Evolutionary conservation across 2,888 invertebrate genomes (phyloP).

Genomic region (Parnassius mnemosyne): DNA sequence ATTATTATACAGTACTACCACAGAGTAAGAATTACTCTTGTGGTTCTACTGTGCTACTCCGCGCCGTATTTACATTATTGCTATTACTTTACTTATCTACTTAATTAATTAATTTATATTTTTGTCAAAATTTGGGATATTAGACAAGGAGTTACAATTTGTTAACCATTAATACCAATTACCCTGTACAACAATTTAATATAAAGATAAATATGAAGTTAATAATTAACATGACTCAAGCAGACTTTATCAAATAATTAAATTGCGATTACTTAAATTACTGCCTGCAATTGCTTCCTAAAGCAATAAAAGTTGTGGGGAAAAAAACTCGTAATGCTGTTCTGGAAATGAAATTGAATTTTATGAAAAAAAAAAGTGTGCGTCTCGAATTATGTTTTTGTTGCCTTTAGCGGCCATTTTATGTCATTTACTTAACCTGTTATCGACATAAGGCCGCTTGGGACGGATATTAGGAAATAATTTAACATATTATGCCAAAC

Average conservation of each 20-base stretch:
- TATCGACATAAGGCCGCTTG: slow-evolving; percentile 52
- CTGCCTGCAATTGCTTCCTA: not conserved
- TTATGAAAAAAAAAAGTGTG: no score
- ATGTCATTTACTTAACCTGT: slow-evolving; percentile 72
- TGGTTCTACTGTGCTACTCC: no score
- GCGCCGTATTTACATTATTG: no score
- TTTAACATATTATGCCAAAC: no score
- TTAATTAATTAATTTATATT: no score
- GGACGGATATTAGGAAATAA: no score
- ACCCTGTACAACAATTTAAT: slow-evolving; percentile 18
- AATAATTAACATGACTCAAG: slow-evolving; percentile 2
- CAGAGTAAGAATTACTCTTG: no score
- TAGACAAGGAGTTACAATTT: no score
- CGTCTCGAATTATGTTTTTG: slow-evolving; percentile 59
- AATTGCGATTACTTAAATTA: slow-evolving; percentile 17
- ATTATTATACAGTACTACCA: no score
- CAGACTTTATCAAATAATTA: slow-evolving; percentile 26
- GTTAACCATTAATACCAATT: no score
- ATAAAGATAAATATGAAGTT: slow-evolving; percentile 8
- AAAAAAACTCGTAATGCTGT: slow-evolving; percentile 35
- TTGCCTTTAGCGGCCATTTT: slow-evolving; percentile 58
- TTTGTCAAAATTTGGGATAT: no score
- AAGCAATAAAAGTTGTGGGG: slow-evolving; percentile 3
- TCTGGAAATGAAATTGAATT: slow-evolving; percentile 63
- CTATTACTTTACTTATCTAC: no score